Evolutionary conservation across 2,797 vertebrate genomes (phyloP).

Genomic region (Mionectes olivaceus): DNA sequence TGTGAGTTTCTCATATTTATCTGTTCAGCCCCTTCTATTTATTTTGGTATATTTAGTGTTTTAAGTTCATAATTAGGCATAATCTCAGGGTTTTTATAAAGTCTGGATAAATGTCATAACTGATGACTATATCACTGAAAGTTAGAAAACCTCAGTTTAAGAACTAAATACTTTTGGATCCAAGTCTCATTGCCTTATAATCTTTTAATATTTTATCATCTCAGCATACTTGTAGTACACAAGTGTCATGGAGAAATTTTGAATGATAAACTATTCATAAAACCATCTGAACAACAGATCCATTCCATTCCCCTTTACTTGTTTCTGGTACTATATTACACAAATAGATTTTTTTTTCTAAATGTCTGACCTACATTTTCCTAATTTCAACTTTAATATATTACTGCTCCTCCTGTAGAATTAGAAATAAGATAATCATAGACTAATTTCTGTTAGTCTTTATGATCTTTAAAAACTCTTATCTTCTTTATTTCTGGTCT

Average conservation of each 20-base stretch:
- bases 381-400: background rate
- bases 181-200: background rate
- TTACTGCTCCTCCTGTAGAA: background rate
- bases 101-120: background rate
- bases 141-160: background rate
- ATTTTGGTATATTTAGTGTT: background rate
- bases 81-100: background rate
- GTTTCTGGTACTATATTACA: background rate
- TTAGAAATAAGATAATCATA: background rate
- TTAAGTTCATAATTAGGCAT: background rate
- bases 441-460: background rate
- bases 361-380: background rate
- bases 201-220: constrained; percentile 38
- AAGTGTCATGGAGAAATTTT: background rate
- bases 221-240: background rate
- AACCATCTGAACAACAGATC: background rate
- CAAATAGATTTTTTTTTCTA: background rate
- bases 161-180: constrained; percentile 14
- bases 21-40: background rate
- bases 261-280: background rate
- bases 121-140: background rate
- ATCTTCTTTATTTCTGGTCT: background rate
- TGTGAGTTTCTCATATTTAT: background rate
- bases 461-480: background rate
- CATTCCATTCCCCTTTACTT: background rate